Percentiles rank a stretch among this genome's conserved stretches.
phyloP scores from a whole-genome alignment of 2,113 vertebrate species.

The Brachirus orientalis region DNA sequence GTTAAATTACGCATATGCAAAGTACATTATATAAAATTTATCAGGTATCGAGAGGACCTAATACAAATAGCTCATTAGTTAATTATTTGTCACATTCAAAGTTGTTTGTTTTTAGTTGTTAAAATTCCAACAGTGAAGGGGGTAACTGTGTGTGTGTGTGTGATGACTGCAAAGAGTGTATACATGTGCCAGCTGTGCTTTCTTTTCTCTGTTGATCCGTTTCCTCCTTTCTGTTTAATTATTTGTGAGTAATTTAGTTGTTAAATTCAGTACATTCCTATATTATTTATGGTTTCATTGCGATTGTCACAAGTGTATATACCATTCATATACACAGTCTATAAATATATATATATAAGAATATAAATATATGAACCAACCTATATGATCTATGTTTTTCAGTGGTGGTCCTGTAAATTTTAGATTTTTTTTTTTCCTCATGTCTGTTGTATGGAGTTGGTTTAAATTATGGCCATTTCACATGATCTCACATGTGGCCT shows the following conservation, averaged over 20 bases:
- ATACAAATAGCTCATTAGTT: neutral
- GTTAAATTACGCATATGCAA: neutral
- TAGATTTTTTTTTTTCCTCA: slow-evolving; percentile 28
- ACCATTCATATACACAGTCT: slow-evolving; percentile 69
- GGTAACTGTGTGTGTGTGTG: neutral
- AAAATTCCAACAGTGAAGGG: slow-evolving; percentile 14
- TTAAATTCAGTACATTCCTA: slow-evolving; percentile 80
- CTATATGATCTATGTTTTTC: slow-evolving; percentile 72
- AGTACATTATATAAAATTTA: neutral
- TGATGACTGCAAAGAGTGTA: neutral
- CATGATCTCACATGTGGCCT: slow-evolving; percentile 47
- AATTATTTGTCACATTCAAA: no score
- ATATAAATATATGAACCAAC: slow-evolving; percentile 67
- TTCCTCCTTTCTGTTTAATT: slow-evolving; percentile 64
- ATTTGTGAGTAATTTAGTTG: slow-evolving; percentile 68
- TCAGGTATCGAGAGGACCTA: neutral
- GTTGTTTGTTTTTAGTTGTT: slow-evolving; percentile 34
- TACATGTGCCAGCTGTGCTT: slow-evolving; percentile 13
- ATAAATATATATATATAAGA: slow-evolving; percentile 63
- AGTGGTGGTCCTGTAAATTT: slow-evolving; percentile 75
- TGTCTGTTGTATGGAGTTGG: slow-evolving; percentile 50
- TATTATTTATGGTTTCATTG: slow-evolving; percentile 83
- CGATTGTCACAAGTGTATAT: slow-evolving; percentile 81
- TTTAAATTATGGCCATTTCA: slow-evolving; percentile 69
- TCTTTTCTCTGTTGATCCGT: slow-evolving; percentile 22